Conservation (phyloP, 1,140 invertebrate species). For the Leptopilina clavipes region DNA sequence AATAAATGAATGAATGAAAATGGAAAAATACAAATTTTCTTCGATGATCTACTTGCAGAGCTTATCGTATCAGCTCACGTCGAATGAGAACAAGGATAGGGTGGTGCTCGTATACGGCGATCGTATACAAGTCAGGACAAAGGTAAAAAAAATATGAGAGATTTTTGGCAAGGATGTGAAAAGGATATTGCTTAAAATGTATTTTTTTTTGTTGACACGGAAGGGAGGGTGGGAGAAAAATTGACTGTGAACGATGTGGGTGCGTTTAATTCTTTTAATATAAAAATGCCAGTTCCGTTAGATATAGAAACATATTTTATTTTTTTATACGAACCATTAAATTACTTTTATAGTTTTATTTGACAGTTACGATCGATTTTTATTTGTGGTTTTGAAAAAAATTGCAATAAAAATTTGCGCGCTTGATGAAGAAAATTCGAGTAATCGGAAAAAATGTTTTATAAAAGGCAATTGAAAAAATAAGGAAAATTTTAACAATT, state of each 20-base stretch:
- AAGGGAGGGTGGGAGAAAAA: not conserved
- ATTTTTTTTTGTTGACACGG: not conserved
- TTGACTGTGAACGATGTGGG: not conserved
- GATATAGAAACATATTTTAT: not conserved
- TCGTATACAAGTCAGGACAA: slow-evolving; percentile 77
- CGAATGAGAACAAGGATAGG: slow-evolving; percentile 75
- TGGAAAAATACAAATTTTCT: slow-evolving; percentile 33
- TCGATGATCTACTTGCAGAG: slow-evolving; percentile 60
- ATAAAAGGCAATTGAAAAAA: too few species aligned
- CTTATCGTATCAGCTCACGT: slow-evolving; percentile 73
- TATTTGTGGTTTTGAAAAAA: too few species aligned
- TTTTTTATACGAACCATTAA: not conserved
- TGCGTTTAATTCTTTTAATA: not conserved
- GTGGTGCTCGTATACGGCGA: slow-evolving; percentile 78
- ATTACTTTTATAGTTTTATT: not conserved
- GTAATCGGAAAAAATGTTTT: too few species aligned
- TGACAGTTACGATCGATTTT: not conserved
- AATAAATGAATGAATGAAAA: slow-evolving; percentile 35
- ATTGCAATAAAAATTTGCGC: too few species aligned
- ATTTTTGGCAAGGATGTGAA: slow-evolving; percentile 35
- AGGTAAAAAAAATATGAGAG: slow-evolving; percentile 72
- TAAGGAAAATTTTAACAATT: too few species aligned
- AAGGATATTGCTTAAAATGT: slow-evolving; percentile 19
- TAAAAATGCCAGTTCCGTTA: not conserved
- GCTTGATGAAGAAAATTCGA: too few species aligned